These are phyloP conservation scores for Sarcophaga peregrina DNA, from an alignment of 1,140 invertebrate genomes.

Conservation along the genomic window DNA sequence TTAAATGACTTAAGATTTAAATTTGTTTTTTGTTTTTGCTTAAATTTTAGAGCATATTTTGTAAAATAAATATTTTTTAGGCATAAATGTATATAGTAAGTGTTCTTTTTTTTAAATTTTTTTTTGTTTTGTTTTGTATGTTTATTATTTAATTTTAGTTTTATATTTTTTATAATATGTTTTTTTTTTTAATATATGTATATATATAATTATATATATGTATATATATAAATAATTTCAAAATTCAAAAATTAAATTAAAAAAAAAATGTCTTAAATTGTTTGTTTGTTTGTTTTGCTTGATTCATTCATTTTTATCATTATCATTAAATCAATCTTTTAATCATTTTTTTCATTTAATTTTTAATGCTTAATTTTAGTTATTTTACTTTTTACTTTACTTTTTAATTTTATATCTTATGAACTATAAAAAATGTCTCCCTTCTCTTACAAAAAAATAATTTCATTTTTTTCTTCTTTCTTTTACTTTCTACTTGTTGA, in stretches of 20 bases:
- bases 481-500: background rate
- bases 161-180: conserved; percentile 19
- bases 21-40: conserved; percentile 28
- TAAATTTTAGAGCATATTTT: conserved; percentile 22
- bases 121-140: background rate
- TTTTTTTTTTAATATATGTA: conserved; percentile 23
- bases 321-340: background rate
- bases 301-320: background rate
- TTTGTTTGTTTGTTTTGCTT: conserved; percentile 42
- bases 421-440: conserved; percentile 39
- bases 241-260: conserved; percentile 16
- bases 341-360: background rate
- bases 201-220: conserved; percentile 14
- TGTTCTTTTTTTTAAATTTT: too few species aligned
- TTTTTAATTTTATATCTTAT: conserved; percentile 27
- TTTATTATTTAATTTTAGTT: conserved; percentile 9
- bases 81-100: conserved; percentile 9
- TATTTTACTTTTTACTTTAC: conserved; percentile 11
- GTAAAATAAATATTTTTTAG: conserved; percentile 1
- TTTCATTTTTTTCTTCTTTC: background rate
- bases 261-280: conserved; percentile 39
- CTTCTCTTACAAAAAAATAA: conserved; percentile 12
- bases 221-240: background rate
- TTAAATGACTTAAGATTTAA: background rate
- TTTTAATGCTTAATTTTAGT: background rate